Evolutionary conservation across 2,113 vertebrate genomes (phyloP).

Genomic region (Todiramphus chloris): DNA sequence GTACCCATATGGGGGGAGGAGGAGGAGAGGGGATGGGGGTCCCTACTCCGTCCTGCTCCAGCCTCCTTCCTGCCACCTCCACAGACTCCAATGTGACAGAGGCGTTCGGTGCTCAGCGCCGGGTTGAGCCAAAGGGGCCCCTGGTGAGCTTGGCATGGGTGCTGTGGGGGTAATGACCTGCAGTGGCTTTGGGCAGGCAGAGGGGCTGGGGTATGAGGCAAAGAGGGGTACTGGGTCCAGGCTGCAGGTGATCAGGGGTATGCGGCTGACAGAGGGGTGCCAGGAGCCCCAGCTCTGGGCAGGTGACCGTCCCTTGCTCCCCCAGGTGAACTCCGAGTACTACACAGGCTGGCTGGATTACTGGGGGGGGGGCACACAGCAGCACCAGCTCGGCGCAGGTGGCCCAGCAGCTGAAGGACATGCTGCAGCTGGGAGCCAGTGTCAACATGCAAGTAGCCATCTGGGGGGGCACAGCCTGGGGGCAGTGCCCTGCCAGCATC

Average conservation of each 20-base stretch:
- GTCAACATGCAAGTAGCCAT: slow-evolving; percentile 87
- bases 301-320: background rate
- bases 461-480: background rate
- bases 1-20: slow-evolving; percentile 45
- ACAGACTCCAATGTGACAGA: slow-evolving; percentile 83
- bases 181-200: background rate
- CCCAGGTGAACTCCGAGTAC: slow-evolving; percentile 96
- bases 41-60: background rate
- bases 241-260: background rate
- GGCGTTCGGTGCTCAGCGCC: slow-evolving; percentile 84
- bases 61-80: background rate
- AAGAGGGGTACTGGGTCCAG: background rate
- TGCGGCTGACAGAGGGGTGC: background rate
- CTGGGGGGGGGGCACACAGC: slow-evolving; percentile 89
- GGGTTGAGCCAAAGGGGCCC: slow-evolving; percentile 85
- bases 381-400: slow-evolving; percentile 68
- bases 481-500: background rate
- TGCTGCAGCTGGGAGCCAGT: slow-evolving; percentile 90
- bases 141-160: slow-evolving; percentile 78
- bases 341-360: slow-evolving; percentile 98
- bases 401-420: slow-evolving; percentile 78
- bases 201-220: fast-evolving
- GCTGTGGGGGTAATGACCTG: fast-evolving
- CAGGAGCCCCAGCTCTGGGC: background rate
- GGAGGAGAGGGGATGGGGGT: background rate